Evolutionary conservation across 2,888 invertebrate species (phyloP).

Genomic region (Dynastes grantii): DNA sequence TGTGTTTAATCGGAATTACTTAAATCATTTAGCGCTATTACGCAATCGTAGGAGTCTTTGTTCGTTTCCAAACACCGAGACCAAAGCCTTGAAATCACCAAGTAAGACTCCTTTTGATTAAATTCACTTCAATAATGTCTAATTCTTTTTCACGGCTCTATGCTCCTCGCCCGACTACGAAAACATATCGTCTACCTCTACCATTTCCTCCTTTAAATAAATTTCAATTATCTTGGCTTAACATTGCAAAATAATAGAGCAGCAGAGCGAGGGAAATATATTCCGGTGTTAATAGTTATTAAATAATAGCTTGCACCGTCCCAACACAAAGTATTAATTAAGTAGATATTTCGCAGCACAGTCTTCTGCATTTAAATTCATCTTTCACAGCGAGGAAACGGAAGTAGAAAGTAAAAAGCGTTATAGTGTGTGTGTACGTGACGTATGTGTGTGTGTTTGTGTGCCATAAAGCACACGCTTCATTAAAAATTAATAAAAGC

Average conservation of each 20-base stretch:
- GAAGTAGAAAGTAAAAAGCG: background rate
- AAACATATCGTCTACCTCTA: background rate
- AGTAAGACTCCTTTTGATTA: too few species aligned
- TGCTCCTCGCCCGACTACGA: background rate
- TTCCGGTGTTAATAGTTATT: conserved; percentile 31
- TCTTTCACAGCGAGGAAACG: background rate
- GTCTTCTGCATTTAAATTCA: background rate
- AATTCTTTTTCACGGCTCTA: background rate
- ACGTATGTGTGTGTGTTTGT: background rate
- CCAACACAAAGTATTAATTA: background rate
- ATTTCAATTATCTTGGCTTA: conserved; percentile 28
- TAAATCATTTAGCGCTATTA: too few species aligned
- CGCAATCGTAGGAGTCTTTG: too few species aligned
- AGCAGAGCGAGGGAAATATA: conserved; percentile 10
- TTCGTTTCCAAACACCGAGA: too few species aligned
- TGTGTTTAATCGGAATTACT: too few species aligned
- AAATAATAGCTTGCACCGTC: conserved; percentile 4
- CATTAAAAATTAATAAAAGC: conserved; percentile 38
- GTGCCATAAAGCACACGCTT: conserved; percentile 9
- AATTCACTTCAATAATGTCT: background rate
- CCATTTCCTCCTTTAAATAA: conserved; percentile 20
- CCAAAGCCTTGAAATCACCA: too few species aligned
- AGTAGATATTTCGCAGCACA: background rate
- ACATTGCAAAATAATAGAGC: background rate
- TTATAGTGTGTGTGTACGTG: background rate